Conservation (phyloP, 2,113 vertebrate genomes). For the Actenoides hombroni region DNA sequence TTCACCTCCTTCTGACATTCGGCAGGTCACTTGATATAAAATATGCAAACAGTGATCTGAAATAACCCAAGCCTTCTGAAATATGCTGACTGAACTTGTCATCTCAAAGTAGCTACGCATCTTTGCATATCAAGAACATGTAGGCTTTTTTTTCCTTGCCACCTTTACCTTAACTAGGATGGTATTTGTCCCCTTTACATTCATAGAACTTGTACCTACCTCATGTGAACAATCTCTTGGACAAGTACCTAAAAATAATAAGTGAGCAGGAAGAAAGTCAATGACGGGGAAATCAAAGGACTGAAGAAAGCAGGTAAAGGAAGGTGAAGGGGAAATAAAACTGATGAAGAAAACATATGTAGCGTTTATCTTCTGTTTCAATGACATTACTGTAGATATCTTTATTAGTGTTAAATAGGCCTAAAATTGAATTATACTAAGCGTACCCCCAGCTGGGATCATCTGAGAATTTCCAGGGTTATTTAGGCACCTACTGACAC, state of each 20-base stretch:
- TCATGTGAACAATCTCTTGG: neutral
- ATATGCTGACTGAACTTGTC: slow-evolving; percentile 5
- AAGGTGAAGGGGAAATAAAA: neutral
- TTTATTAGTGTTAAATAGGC: neutral
- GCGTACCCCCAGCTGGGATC: neutral
- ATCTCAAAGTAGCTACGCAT: neutral
- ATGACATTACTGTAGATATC: neutral
- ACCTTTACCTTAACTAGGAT: neutral
- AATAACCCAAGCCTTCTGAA: slow-evolving; percentile 45
- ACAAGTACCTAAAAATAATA: neutral
- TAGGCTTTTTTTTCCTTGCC: neutral
- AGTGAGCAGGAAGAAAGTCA: neutral
- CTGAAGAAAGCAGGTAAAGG: neutral
- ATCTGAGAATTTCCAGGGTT: neutral
- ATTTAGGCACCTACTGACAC: neutral
- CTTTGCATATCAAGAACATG: neutral
- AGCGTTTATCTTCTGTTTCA: neutral
- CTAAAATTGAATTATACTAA: neutral
- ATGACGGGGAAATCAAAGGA: neutral
- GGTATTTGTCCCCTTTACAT: neutral
- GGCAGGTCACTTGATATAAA: slow-evolving; percentile 56
- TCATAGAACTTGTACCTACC: neutral
- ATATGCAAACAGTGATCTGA: slow-evolving; percentile 42
- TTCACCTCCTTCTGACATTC: slow-evolving; percentile 67
- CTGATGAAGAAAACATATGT: neutral